Evolutionary conservation across 2,888 invertebrate species (phyloP).

Genomic region (Drosophila imparisetae): DNA sequence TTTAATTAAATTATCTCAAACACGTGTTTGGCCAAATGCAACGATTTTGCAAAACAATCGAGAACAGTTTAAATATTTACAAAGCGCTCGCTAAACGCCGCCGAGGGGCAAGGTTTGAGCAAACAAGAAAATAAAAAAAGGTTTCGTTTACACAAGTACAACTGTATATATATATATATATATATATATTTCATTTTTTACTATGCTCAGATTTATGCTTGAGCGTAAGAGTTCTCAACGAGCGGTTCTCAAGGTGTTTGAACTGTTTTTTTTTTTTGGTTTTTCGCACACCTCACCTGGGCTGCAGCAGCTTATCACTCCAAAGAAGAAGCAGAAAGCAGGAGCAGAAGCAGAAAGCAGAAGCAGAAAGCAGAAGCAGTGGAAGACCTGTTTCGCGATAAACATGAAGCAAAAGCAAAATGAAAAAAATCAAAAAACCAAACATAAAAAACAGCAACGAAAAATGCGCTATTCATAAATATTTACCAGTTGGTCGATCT

Average conservation of each 20-base stretch:
- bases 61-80: constrained; percentile 76
- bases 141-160: constrained; percentile 60
- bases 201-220: constrained; percentile 35
- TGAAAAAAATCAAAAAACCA: neutral
- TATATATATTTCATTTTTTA: neutral
- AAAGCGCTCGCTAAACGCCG: constrained; percentile 67
- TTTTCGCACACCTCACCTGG: constrained; percentile 60
- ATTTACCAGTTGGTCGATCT: constrained; percentile 56
- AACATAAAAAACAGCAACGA: constrained; percentile 3
- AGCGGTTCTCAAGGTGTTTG: constrained; percentile 48
- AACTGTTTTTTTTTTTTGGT: constrained; percentile 12
- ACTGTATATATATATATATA: constrained; percentile 6
- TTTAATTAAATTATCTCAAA: constrained; percentile 82
- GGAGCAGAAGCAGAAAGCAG: neutral
- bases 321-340: neutral
- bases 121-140: neutral
- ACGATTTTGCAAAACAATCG: constrained; percentile 77
- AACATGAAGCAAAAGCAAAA: constrained; percentile 12
- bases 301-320: constrained; percentile 35
- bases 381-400: constrained; percentile 52
- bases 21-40: constrained; percentile 83
- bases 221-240: neutral
- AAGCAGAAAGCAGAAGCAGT: neutral
- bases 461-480: constrained; percentile 70
- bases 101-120: constrained; percentile 40